phyloP scores from a whole-genome alignment of 1,140 invertebrate genomes.

The Lepidurus arcticus region DNA sequence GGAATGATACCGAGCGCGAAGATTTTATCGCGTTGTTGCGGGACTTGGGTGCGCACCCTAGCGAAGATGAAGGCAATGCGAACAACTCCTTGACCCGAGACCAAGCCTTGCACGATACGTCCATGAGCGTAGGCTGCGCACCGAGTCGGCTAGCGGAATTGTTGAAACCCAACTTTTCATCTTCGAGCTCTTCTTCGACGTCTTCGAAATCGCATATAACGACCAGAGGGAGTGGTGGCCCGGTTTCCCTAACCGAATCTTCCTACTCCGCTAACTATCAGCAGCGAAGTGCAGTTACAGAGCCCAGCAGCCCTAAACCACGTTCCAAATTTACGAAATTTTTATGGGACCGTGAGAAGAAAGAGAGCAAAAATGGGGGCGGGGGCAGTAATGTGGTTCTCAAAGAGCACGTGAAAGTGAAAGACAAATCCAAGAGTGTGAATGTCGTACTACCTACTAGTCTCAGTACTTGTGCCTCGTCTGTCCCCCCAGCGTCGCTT shows the following conservation, averaged over 20 bases:
- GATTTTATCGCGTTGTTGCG: conserved; percentile 75
- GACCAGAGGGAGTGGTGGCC: conserved; percentile 19
- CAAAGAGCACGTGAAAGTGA: conserved; percentile 43
- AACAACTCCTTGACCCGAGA: conserved; percentile 25
- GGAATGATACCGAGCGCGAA: conserved; percentile 49
- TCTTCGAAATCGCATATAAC: conserved; percentile 22
- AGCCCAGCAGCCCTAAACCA: conserved; percentile 62
- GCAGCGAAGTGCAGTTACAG: conserved; percentile 36
- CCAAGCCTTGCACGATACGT: conserved; percentile 31
- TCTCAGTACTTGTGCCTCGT: conserved; percentile 26
- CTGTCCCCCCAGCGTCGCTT: conserved; percentile 30
- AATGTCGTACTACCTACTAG: conserved; percentile 12
- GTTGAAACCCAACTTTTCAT: conserved; percentile 31
- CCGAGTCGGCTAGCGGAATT: conserved; percentile 32
- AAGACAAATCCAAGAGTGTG: conserved; percentile 40
- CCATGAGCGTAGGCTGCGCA: conserved; percentile 32
- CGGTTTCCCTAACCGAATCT: conserved; percentile 24
- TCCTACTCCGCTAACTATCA: conserved; percentile 43
- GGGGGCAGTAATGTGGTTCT: conserved; percentile 34
- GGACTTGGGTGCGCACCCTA: conserved; percentile 53
- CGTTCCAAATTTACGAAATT: conserved; percentile 64
- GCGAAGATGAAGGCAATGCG: conserved; percentile 39
- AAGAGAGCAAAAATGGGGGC: conserved; percentile 38
- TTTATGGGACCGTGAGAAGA: conserved; percentile 52
- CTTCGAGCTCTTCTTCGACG: not conserved